phyloP scores from a whole-genome alignment of 2,797 vertebrate genomes.

The Lepidocolaptes lacrymiger region DNA sequence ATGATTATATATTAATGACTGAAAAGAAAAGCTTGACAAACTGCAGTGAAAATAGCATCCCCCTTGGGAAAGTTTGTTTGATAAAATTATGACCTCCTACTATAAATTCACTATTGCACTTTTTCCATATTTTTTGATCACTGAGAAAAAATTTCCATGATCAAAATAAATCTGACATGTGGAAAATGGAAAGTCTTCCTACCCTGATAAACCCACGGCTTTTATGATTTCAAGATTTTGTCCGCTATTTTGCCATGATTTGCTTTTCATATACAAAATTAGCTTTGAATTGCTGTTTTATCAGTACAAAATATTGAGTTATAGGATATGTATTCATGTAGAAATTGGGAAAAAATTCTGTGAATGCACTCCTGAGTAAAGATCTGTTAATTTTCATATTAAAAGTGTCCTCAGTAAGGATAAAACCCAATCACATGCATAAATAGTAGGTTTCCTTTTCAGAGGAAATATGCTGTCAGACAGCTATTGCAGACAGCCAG shows the following conservation, averaged over 20 bases:
- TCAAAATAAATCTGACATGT: constrained; percentile 14
- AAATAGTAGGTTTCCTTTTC: background rate
- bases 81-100: constrained; percentile 3
- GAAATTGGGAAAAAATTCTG: background rate
- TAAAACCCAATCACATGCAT: background rate
- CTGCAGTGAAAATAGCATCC: constrained; percentile 4
- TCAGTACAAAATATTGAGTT: background rate
- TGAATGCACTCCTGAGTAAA: background rate
- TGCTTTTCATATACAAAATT: constrained; percentile 6
- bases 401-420: background rate
- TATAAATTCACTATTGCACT: background rate
- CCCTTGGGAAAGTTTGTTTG: constrained; percentile 18
- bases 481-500: background rate
- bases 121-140: background rate
- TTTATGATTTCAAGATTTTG: background rate
- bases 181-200: background rate
- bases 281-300: background rate
- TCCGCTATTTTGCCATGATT: background rate
- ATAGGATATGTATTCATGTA: background rate
- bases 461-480: background rate
- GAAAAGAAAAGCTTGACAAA: constrained; percentile 46
- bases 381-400: background rate
- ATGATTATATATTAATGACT: constrained; percentile 49
- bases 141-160: background rate
- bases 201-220: background rate